These are phyloP conservation scores for Lasioglossum villosulum DNA, from an alignment of 2,888 invertebrate species.

Conservation along the genomic window DNA sequence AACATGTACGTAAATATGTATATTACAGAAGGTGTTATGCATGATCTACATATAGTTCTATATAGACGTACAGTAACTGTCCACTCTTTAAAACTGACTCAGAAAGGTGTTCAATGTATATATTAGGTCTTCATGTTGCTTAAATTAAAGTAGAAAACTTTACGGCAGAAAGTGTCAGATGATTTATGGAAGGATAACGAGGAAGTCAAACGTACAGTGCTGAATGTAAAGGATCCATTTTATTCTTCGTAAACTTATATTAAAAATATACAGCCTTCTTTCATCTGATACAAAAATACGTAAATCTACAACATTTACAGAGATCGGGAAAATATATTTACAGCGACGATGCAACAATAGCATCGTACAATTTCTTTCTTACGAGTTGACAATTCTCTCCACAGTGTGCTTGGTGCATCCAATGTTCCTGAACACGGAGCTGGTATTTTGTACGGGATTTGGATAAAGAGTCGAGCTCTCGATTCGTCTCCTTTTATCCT, in stretches of 20 bases:
- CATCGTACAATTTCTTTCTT: conserved; percentile 48
- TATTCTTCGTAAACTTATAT: conserved; percentile 50
- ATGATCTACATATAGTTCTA: too few species aligned
- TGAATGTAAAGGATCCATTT: conserved; percentile 43
- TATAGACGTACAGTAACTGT: too few species aligned
- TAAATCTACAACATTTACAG: conserved; percentile 61
- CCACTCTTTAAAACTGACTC: too few species aligned
- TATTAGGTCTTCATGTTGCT: too few species aligned
- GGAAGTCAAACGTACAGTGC: background rate
- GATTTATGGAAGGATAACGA: background rate
- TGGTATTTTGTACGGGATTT: conserved; percentile 68
- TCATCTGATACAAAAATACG: conserved; percentile 63
- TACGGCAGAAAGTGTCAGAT: background rate
- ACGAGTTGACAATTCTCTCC: conserved; percentile 82
- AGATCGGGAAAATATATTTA: background rate
- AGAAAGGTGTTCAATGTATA: too few species aligned
- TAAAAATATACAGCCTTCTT: conserved; percentile 69
- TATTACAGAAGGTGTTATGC: too few species aligned
- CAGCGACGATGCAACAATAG: background rate
- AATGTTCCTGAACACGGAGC: conserved; percentile 70
- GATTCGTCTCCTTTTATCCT: conserved; percentile 68
- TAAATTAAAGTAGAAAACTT: background rate
- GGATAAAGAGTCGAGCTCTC: conserved; percentile 68
- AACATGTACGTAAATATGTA: too few species aligned
- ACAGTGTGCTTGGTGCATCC: conserved; percentile 82